A percentile compares a stretch with the other conserved stretches of the same genome.
Conservation (phyloP, 2,797 vertebrate genomes). For the Cichlasoma orientale region DNA sequence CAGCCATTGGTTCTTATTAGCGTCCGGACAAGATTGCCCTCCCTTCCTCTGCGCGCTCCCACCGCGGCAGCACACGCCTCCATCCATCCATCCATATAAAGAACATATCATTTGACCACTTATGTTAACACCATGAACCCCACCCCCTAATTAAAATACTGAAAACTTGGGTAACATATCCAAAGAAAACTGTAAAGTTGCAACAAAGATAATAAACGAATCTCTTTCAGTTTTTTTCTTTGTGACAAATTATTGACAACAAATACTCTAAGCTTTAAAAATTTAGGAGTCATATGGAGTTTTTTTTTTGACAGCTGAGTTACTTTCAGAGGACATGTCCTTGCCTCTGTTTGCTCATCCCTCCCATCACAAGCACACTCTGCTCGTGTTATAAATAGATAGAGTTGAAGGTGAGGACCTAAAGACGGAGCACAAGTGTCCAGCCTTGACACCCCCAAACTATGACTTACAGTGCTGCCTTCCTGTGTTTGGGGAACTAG, state of each 20-base stretch:
- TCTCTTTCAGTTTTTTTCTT: background rate
- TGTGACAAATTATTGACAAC: background rate
- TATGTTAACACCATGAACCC: constrained; percentile 51
- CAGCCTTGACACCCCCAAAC: constrained; percentile 72
- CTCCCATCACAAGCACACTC: constrained; percentile 19
- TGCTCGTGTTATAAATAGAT: constrained; percentile 64
- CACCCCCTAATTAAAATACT: background rate
- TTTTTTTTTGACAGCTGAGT: background rate
- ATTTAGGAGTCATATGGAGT: fast-evolving
- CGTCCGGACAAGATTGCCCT: constrained; percentile 79
- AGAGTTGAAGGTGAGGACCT: constrained; percentile 73
- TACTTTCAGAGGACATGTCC: constrained; percentile 5
- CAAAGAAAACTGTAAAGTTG: background rate
- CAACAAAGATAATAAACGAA: background rate
- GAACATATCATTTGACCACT: constrained; percentile 61
- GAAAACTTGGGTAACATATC: background rate
- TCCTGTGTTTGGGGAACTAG: constrained; percentile 79
- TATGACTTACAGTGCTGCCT: constrained; percentile 69
- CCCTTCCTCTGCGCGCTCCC: constrained; percentile 83
- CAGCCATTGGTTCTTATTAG: constrained; percentile 84
- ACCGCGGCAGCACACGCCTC: constrained; percentile 81
- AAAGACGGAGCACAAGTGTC: constrained; percentile 54
- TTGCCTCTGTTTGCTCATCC: constrained; percentile 39
- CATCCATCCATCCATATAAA: constrained; percentile 70
- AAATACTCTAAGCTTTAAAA: background rate